Percentiles rank a stretch among this genome's conserved stretches.
phyloP scores from a whole-genome alignment of 1,140 invertebrate genomes.

The Nautilus pompilius region DNA sequence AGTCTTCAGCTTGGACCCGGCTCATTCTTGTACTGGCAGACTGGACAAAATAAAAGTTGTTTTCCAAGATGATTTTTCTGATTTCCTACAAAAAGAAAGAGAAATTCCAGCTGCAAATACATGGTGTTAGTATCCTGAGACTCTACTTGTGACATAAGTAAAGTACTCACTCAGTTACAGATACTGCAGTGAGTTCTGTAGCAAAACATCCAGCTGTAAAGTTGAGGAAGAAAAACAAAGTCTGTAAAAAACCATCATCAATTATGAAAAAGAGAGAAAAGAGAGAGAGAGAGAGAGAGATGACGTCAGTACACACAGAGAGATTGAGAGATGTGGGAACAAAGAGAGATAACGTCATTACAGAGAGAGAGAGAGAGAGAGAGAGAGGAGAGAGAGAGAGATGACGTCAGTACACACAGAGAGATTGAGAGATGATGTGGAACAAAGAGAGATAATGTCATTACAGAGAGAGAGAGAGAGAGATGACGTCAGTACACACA shows the following conservation, averaged over 20 bases:
- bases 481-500: too few species aligned
- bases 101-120: neutral
- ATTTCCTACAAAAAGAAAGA: neutral
- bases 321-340: neutral
- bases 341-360: neutral
- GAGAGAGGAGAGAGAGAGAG: neutral
- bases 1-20: too few species aligned
- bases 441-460: too few species aligned
- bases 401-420: too few species aligned
- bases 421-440: too few species aligned
- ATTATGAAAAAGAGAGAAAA: neutral
- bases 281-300: neutral
- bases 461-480: too few species aligned
- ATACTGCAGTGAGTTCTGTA: neutral
- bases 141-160: neutral
- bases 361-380: neutral
- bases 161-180: neutral
- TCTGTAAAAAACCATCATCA: neutral
- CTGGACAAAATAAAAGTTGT: too few species aligned
- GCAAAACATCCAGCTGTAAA: neutral
- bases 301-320: neutral
- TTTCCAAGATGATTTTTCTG: too few species aligned
- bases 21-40: too few species aligned
- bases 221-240: neutral
- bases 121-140: neutral